Percentiles rank a stretch among this genome's conserved stretches.
phyloP scores from a whole-genome alignment of 1,140 invertebrate species.

The Lucilia sericata region DNA sequence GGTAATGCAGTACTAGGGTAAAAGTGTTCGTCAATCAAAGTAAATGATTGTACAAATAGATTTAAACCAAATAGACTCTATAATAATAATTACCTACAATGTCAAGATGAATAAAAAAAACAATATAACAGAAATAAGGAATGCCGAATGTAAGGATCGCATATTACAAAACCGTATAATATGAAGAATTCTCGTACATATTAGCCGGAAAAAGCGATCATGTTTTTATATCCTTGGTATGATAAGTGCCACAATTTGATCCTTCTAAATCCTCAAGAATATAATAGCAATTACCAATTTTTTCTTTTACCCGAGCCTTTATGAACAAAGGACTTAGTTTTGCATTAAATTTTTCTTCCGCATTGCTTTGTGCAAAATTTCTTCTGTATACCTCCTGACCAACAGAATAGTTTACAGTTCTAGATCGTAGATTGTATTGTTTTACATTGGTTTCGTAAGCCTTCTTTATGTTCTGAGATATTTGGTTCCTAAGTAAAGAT shows the following conservation, averaged over 20 bases:
- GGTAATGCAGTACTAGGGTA: too few species aligned
- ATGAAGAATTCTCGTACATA: too few species aligned
- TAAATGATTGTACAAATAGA: too few species aligned
- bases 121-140: too few species aligned
- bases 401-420: background rate
- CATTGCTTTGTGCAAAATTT: constrained; percentile 15
- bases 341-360: constrained; percentile 19
- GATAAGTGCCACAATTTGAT: background rate
- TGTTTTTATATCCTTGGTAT: background rate
- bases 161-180: too few species aligned
- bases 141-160: too few species aligned
- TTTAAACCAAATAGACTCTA: too few species aligned
- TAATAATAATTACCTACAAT: too few species aligned
- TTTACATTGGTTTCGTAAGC: constrained; percentile 15
- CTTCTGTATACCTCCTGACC: background rate
- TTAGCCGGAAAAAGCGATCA: too few species aligned
- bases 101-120: too few species aligned
- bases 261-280: background rate
- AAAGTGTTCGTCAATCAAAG: too few species aligned
- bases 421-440: constrained; percentile 13
- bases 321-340: constrained; percentile 2
- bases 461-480: constrained; percentile 2
- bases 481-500: background rate
- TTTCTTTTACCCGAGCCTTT: background rate
- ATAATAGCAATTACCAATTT: constrained; percentile 15